Percentiles rank a stretch among this genome's conserved stretches.
phyloP scores from a whole-genome alignment of 1,140 invertebrate species.

The Aphidius gifuensis region DNA sequence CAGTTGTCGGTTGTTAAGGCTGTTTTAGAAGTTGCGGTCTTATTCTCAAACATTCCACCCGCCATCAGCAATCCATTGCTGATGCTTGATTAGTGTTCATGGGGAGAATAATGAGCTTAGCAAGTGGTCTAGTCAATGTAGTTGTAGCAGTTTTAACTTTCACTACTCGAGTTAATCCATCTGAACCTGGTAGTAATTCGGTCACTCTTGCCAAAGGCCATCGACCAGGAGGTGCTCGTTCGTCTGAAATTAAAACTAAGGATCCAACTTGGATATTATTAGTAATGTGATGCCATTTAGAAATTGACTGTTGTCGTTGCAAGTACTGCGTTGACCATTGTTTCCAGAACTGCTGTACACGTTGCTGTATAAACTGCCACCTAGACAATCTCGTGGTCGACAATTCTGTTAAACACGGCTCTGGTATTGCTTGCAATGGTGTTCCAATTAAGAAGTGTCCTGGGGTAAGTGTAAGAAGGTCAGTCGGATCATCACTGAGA shows the following conservation, averaged over 20 bases:
- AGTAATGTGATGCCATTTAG: constrained; percentile 5
- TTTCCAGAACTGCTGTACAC: background rate
- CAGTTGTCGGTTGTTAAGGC: too few species aligned
- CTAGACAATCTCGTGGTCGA: background rate
- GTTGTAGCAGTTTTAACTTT: constrained; percentile 19
- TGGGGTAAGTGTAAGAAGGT: background rate
- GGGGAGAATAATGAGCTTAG: constrained; percentile 11
- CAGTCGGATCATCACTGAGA: constrained; percentile 1
- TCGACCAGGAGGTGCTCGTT: constrained; percentile 11
- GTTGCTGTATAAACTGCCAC: constrained; percentile 6
- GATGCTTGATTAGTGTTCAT: background rate
- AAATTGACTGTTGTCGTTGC: background rate
- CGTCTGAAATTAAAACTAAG: constrained; percentile 16
- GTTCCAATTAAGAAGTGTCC: constrained; percentile 3
- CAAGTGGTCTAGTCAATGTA: constrained; percentile 15
- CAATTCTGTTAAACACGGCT: background rate
- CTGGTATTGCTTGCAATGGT: background rate
- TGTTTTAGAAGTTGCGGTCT: too few species aligned
- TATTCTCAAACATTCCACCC: too few species aligned
- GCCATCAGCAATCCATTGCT: too few species aligned
- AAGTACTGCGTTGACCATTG: constrained; percentile 10
- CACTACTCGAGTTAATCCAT: constrained; percentile 19
- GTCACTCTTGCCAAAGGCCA: constrained; percentile 24
- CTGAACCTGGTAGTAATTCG: constrained; percentile 20
- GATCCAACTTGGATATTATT: background rate